Percentiles rank a stretch among this genome's conserved stretches.
These are phyloP conservation scores for Didymodactylos carnosus DNA, from an alignment of 2,888 invertebrate species.

Conservation along the genomic window DNA sequence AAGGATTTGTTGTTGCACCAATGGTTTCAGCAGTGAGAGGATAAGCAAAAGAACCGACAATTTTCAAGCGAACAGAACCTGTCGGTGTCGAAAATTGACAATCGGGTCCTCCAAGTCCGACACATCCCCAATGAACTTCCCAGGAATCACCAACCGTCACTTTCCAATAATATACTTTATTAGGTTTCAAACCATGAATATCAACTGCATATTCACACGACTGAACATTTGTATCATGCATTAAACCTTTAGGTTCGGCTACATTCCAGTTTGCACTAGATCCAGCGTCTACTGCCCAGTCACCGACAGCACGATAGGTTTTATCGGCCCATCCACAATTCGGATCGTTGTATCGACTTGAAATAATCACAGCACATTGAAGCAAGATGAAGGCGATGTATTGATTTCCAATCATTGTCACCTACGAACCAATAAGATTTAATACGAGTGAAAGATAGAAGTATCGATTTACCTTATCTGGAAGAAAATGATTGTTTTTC, in stretches of 20 bases:
- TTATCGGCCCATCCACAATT: neutral
- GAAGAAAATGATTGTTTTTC: too few species aligned
- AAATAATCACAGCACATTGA: neutral
- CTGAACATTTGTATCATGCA: constrained; percentile 1
- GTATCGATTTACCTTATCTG: too few species aligned
- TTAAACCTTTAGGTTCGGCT: constrained; percentile 8
- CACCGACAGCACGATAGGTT: constrained; percentile 3
- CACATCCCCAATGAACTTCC: neutral
- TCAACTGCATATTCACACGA: constrained; percentile 8
- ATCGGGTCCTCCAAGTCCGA: neutral
- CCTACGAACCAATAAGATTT: too few species aligned
- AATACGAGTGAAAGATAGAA: too few species aligned
- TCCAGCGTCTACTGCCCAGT: constrained; percentile 13
- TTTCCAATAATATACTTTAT: constrained; percentile 10
- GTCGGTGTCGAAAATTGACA: neutral
- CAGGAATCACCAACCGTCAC: constrained; percentile 6
- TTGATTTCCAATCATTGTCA: neutral
- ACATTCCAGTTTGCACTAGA: constrained; percentile 3
- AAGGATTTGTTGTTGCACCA: neutral
- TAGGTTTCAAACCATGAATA: constrained; percentile 4
- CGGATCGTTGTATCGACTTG: neutral
- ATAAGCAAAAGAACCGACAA: neutral
- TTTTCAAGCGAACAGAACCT: neutral
- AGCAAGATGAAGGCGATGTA: neutral
- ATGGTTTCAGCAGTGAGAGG: neutral